Evolutionary conservation across 2,888 invertebrate genomes (phyloP).

Genomic region (Scaptomyza flava): DNA sequence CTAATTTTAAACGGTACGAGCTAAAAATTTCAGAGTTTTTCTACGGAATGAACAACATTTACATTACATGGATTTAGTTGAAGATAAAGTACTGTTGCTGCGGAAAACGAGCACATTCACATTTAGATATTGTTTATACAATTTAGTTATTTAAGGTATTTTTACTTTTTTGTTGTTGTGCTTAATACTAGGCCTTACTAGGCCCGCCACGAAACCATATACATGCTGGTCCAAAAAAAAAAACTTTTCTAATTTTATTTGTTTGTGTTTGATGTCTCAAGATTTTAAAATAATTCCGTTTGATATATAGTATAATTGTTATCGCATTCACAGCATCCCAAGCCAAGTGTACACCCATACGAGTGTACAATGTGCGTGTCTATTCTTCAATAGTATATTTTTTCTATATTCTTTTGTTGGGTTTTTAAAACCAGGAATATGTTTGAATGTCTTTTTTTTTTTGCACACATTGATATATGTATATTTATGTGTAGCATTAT

Average conservation of each 20-base stretch:
- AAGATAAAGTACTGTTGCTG: constrained; percentile 47
- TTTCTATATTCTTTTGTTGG: constrained; percentile 19
- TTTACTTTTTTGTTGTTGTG: constrained; percentile 35
- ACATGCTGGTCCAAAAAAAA: constrained; percentile 22
- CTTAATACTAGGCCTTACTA: constrained; percentile 17
- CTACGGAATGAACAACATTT: constrained; percentile 75
- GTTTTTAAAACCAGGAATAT: constrained; percentile 71
- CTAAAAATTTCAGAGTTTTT: constrained; percentile 44
- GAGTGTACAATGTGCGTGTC: constrained; percentile 17
- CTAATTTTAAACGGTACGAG: constrained; percentile 51
- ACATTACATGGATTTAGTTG: constrained; percentile 45
- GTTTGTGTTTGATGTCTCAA: constrained; percentile 6
- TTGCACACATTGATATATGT: constrained; percentile 38
- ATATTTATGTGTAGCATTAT: constrained; percentile 49
- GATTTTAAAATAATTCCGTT: constrained; percentile 22
- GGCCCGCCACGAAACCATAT: constrained; percentile 45
- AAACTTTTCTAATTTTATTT: constrained; percentile 13
- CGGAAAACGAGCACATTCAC: constrained; percentile 36
- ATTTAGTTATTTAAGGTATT: constrained; percentile 12
- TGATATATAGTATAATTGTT: constrained; percentile 19
- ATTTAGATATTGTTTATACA: constrained; percentile 40
- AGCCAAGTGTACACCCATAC: constrained; percentile 19
- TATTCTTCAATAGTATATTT: constrained; percentile 29
- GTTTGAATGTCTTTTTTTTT: constrained; percentile 54
- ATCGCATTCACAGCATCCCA: constrained; percentile 39